Evolutionary conservation across 2,888 invertebrate genomes (phyloP), one percentile per base, ranked within the genome.

Genomic region (Cotesia congregata): DNA sequence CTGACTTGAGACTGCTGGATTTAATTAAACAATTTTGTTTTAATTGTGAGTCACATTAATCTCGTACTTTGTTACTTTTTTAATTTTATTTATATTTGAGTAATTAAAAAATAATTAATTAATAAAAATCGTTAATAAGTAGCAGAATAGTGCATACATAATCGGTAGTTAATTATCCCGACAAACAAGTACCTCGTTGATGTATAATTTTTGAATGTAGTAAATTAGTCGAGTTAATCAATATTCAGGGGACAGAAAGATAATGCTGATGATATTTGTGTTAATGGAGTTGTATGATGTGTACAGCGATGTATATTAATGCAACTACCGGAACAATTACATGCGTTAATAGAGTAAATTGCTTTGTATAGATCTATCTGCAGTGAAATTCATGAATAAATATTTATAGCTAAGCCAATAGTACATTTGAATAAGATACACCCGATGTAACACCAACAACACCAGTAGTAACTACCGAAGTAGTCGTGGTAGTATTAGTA

Each of bases 361-460:
- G 79, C 72, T 80, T 74, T 74, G 75, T 77, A 78, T 77, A 74
- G 80, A 79, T 76, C 79, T 76, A 78, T 79, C 79, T 80, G 77
- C 74, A 39, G 72, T 74, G 71, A 73, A 76, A 76, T 74, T 50
- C 73, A 68, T 67, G 79, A 78, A 78, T 76, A 78, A 77, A 67
- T 50, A 50, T 50, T 50, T 50, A 50, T 50, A 50, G 50, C 50
- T 50, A 50, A 50, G 50, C 50, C 50, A 50, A 50, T 50, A 50
- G 50, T 50, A 9, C 50, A 50, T 50, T 50, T 50, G 50, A 50
- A 50, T 50, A 50, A 50, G 50, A 50, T 50, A 50, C 50, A 50
- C 9, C 50, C 50, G 50, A 50, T 50, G 50, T 12, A 50, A 50
- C 50, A 50, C 9, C 50, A 50, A 12, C 12, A 50, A 12, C 50